Evolutionary conservation across 2,113 vertebrate species (phyloP).

Genomic region (Anas platyrhynchos): DNA sequence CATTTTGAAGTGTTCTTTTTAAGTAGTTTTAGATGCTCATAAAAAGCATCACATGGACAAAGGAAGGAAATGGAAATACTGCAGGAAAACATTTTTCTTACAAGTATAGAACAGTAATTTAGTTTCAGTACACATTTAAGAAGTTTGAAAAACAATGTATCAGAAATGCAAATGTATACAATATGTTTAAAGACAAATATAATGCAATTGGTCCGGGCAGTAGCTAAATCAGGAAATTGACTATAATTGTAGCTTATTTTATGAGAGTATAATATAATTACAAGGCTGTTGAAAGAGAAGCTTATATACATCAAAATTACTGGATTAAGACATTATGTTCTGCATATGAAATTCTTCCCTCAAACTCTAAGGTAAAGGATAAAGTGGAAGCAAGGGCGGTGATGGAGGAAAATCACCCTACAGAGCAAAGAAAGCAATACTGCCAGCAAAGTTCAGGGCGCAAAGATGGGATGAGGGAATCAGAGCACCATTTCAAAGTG

Average conservation of each 20-base stretch:
- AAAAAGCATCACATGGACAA: background rate
- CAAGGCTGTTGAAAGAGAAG: conserved; percentile 14
- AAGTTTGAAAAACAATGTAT: background rate
- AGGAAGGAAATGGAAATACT: background rate
- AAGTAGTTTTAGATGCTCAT: background rate
- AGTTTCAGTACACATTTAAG: background rate
- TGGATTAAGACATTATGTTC: background rate
- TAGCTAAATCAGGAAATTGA: conserved; percentile 52
- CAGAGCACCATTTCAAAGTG: background rate
- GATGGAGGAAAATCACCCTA: background rate
- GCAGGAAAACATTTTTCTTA: background rate
- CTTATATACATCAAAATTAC: conserved; percentile 47
- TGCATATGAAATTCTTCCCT: background rate
- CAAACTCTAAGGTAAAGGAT: background rate
- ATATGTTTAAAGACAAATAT: conserved; percentile 29
- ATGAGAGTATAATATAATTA: conserved; percentile 50
- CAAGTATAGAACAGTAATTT: background rate
- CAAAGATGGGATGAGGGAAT: background rate
- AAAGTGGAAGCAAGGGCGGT: background rate
- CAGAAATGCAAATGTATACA: conserved; percentile 41
- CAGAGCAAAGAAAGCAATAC: background rate
- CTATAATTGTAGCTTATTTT: conserved; percentile 40
- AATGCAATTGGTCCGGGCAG: background rate
- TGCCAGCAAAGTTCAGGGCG: background rate
- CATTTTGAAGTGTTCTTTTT: background rate